phyloP scores from a whole-genome alignment of 2,888 invertebrate genomes.

The Chaetogeoica ovagalla region DNA sequence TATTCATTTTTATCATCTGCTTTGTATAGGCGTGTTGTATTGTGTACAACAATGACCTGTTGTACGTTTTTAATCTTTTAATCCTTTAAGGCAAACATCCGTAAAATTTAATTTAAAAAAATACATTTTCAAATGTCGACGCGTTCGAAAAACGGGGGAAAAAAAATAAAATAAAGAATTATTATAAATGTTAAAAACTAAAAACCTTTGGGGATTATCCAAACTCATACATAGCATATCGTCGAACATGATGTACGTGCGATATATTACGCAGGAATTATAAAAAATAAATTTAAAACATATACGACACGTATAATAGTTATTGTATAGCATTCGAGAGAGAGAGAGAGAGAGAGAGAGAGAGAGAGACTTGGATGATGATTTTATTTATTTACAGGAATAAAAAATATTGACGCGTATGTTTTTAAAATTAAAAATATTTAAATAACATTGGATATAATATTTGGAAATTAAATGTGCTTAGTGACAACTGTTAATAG shows the following conservation, averaged over 20 bases:
- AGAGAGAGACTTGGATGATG: too few relatives aligned
- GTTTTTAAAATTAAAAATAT: too few relatives aligned
- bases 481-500: too few relatives aligned
- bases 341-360: too few relatives aligned
- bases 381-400: too few relatives aligned
- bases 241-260: neutral
- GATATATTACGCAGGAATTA: neutral
- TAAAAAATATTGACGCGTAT: too few relatives aligned
- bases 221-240: neutral
- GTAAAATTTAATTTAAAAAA: constrained; percentile 24
- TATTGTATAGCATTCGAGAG: too few relatives aligned
- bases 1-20: constrained; percentile 5
- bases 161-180: neutral
- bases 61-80: constrained; percentile 23
- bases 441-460: too few relatives aligned
- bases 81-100: constrained; percentile 23
- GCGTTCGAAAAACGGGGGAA: neutral
- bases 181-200: neutral
- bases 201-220: neutral
- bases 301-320: too few relatives aligned
- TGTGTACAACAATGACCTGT: constrained; percentile 11
- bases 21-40: neutral
- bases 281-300: neutral
- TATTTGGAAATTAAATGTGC: too few relatives aligned
- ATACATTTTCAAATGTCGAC: constrained; percentile 21